Conservation (phyloP, 1,140 invertebrate species). For the Drosophila tsacasi region DNA sequence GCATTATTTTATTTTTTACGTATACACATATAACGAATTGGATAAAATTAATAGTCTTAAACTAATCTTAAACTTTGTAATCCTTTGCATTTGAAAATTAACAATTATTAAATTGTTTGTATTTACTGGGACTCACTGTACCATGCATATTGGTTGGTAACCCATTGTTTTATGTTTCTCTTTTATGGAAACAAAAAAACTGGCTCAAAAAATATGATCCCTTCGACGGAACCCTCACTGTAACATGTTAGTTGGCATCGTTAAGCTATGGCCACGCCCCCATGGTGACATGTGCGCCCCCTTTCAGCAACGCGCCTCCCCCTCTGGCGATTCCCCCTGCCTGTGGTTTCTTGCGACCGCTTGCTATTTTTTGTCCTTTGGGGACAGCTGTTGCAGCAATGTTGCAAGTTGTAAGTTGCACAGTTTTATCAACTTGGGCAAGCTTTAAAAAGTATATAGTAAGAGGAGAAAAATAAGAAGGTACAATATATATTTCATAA, state of each 20-base stretch:
- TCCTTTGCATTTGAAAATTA: neutral
- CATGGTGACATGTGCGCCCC: conserved; percentile 30
- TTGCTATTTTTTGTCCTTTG: conserved; percentile 22
- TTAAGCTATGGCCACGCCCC: conserved; percentile 72
- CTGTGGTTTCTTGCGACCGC: conserved; percentile 21
- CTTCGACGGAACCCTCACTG: conserved; percentile 14
- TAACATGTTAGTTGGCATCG: conserved; percentile 63
- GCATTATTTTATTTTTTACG: no score
- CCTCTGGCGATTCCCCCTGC: neutral
- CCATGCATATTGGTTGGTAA: neutral
- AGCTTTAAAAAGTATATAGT: conserved; percentile 16
- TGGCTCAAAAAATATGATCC: conserved; percentile 24
- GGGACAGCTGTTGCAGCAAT: conserved; percentile 53
- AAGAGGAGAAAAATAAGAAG: neutral
- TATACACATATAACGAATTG: no score
- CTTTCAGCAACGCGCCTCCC: neutral
- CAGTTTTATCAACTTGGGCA: conserved; percentile 29
- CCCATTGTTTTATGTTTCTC: neutral
- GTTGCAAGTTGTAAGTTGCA: conserved; percentile 35
- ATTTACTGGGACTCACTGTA: neutral
- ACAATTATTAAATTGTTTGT: no score
- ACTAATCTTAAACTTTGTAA: no score
- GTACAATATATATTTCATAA: neutral
- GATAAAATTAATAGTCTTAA: no score
- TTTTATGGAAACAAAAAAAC: conserved; percentile 12